phyloP scores from a whole-genome alignment of 2,888 invertebrate genomes.

The Andrena dorsata region DNA sequence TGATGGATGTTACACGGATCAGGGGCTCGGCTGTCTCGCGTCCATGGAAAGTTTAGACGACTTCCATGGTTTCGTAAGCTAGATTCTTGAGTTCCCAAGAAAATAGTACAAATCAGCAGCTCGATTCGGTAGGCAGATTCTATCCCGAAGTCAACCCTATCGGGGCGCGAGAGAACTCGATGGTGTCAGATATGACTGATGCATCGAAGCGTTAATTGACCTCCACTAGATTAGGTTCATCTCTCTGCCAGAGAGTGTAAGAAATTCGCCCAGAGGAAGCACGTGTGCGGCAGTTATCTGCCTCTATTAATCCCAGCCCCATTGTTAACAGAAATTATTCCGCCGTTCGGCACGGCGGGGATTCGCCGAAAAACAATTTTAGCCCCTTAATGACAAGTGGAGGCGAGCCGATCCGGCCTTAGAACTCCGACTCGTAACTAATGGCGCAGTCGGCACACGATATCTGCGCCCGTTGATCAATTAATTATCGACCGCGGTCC shows the following conservation, averaged over 20 bases:
- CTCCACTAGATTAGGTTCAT: not conserved
- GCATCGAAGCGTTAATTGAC: too few species aligned
- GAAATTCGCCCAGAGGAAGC: not conserved
- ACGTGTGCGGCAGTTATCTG: not conserved
- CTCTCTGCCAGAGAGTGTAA: not conserved
- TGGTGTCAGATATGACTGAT: too few species aligned
- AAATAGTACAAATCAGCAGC: too few species aligned
- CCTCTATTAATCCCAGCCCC: not conserved
- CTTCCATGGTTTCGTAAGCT: too few species aligned
- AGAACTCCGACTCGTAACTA: slow-evolving; percentile 56
- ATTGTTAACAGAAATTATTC: not conserved
- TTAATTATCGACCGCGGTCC: slow-evolving; percentile 77
- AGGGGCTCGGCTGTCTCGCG: not conserved
- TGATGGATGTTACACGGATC: slow-evolving; percentile 8
- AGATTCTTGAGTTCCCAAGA: too few species aligned
- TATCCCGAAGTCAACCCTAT: too few species aligned
- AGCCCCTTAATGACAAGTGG: slow-evolving; percentile 48
- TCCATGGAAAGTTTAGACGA: not conserved
- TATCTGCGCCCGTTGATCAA: slow-evolving; percentile 79
- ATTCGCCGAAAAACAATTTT: slow-evolving; percentile 28
- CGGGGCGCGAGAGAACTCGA: too few species aligned
- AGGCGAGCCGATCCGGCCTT: slow-evolving; percentile 25
- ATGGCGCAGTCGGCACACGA: slow-evolving; percentile 65
- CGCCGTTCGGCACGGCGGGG: not conserved
- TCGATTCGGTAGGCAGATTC: too few species aligned